A percentile compares a stretch with the other conserved stretches of the same genome.
Evolutionary conservation across 2,797 vertebrate species (phyloP).

Genomic region (Pagetopsis macropterus): DNA sequence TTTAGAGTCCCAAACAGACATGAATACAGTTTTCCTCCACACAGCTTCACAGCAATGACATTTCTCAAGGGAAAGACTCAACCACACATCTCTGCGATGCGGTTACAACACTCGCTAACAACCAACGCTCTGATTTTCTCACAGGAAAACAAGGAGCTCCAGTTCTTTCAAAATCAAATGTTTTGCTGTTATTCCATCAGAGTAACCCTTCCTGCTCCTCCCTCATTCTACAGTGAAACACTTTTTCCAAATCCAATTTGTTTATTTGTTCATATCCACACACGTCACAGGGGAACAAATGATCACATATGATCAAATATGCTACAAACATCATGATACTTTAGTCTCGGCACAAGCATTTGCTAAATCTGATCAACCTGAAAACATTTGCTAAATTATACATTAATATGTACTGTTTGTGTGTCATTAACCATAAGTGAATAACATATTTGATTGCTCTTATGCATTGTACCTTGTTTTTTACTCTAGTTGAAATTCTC

Average conservation of each 20-base stretch:
- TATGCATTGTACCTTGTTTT: too few relatives aligned
- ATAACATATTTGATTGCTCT: background rate
- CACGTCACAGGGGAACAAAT: background rate
- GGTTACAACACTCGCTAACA: conserved; percentile 25
- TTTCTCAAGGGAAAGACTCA: conserved; percentile 4
- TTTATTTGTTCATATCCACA: background rate
- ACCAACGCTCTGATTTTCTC: conserved; percentile 61
- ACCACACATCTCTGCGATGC: background rate
- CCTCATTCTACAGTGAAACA: conserved; percentile 40
- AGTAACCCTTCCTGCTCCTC: conserved; percentile 72
- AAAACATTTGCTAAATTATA: background rate
- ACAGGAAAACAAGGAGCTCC: conserved; percentile 82
- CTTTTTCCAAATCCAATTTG: background rate
- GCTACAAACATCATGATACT: background rate
- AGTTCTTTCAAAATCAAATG: conserved; percentile 85
- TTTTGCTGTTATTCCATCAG: conserved; percentile 82
- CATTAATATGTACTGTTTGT: background rate
- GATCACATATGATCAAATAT: background rate
- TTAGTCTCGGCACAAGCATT: background rate
- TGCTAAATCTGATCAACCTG: background rate
- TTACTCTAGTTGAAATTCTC: background rate
- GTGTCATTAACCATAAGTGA: background rate
- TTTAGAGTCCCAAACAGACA: background rate
- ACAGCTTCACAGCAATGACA: background rate
- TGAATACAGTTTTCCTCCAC: conserved; percentile 17